Base-by-base conservation (phyloP, 2,797 vertebrate genomes). In the Catostomus latipinnis region DNA sequence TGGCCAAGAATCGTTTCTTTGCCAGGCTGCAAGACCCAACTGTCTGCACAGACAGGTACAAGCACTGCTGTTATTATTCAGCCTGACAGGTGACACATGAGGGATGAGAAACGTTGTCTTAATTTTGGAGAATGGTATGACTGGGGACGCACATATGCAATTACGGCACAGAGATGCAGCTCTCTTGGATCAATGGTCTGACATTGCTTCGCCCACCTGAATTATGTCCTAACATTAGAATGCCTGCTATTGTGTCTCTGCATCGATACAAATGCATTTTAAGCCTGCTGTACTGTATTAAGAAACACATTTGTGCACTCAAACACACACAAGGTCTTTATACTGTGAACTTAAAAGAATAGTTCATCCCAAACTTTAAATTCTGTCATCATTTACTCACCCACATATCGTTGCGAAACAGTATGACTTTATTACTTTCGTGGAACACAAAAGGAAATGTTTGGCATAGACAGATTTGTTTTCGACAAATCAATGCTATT, bases 261-360 rank as follows among this genome's bases (percentile, higher is more conserved):
- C n/a, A 14, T 83, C 82, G 18, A 82, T 86, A 80, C 73, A 74
- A 82, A 80, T 57, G 50, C 8, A 74, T 81, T 83, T 81, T 79
- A 71, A 58, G 73, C 57, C 78, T 34, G 76, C 76, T 81, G 74
- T 76, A 66, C 60, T 65, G 50, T 83, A 83, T 86, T 86, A 82
- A 71, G 67, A 73, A 58, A 60, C 76, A 78, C 76, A 71, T 73
- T 49, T 63, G 16, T 11, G 11, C 16, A 56, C 34, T 50, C 74
- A 73, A 74, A 70, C 8, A 13, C 14, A 62, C 34, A 34, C 2
- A 34, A 34, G 34, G 34, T 3, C 34, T 34, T 34, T 34, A 34
- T 34, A 34, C 34, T 3, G 34, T 34, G 2, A 34, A 34, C 34
- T 34, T 4, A 34, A 34, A 34, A 34, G 34, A 34, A 34, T 34